A percentile compares a stretch with the other conserved stretches of the same genome.
phyloP scores from a whole-genome alignment of 1,140 invertebrate genomes.

The Tribolium castaneum region DNA sequence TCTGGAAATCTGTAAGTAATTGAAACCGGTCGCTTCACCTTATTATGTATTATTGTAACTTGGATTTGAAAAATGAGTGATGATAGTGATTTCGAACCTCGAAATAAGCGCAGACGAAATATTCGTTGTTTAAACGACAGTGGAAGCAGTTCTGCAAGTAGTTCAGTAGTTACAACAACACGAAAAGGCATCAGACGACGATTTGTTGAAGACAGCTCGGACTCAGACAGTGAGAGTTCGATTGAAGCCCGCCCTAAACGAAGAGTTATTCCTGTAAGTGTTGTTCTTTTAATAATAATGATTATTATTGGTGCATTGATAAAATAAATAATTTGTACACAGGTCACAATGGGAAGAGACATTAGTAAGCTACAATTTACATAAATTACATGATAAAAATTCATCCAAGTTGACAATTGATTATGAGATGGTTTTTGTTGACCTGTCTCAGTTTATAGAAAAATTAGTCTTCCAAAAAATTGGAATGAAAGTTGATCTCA shows the following conservation, averaged over 20 bases:
- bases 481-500: too few species aligned
- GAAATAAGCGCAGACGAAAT: conserved; percentile 51
- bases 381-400: too few species aligned
- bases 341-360: too few species aligned
- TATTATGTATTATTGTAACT: neutral
- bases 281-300: conserved; percentile 3
- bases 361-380: too few species aligned
- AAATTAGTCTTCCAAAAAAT: too few species aligned
- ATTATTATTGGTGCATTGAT: too few species aligned
- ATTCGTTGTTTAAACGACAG: conserved; percentile 42
- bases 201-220: conserved; percentile 38
- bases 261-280: conserved; percentile 52
- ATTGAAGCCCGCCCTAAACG: conserved; percentile 47
- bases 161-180: conserved; percentile 57
- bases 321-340: too few species aligned
- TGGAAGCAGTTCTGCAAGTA: conserved; percentile 37
- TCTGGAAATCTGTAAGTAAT: conserved; percentile 55
- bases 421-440: too few species aligned
- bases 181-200: neutral
- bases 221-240: conserved; percentile 53
- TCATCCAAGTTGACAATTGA: too few species aligned
- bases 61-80: conserved; percentile 53
- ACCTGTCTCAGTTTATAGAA: too few species aligned
- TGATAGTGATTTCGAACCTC: conserved; percentile 48
- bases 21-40: neutral